Evolutionary conservation across 2,113 vertebrate genomes (phyloP).

Genomic region (Perca fluviatilis): DNA sequence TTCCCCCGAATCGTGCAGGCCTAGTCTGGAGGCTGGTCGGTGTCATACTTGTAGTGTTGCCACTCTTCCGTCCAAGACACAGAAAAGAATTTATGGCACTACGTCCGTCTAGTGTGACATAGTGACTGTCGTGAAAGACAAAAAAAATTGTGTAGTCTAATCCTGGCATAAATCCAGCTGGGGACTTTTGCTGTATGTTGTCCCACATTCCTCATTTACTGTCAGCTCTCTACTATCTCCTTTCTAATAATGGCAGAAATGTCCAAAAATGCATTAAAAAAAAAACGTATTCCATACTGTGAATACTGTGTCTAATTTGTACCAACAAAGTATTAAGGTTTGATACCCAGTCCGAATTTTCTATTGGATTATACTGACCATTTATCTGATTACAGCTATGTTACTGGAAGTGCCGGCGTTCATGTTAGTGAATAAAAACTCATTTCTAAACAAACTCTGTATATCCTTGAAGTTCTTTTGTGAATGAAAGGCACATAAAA

Average conservation of each 20-base stretch:
- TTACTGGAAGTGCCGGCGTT: background rate
- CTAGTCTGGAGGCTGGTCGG: too few species aligned
- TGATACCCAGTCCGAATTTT: background rate
- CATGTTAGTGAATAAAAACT: background rate
- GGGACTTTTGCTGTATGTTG: background rate
- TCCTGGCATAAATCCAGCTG: background rate
- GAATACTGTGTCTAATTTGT: background rate
- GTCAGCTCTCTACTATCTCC: background rate
- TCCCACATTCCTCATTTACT: background rate
- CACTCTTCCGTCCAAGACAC: too few species aligned
- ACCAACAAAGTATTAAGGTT: background rate
- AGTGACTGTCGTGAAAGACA: too few species aligned
- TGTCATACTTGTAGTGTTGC: too few species aligned
- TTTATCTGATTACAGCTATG: background rate
- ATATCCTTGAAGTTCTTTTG: background rate
- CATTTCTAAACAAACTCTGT: slow-evolving; percentile 30
- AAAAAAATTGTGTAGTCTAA: too few species aligned
- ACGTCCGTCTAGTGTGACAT: too few species aligned
- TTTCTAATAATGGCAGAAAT: slow-evolving; percentile 5
- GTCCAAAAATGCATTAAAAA: background rate
- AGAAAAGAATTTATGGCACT: too few species aligned
- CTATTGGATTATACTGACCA: background rate
- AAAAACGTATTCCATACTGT: background rate
- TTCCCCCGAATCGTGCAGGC: too few species aligned
- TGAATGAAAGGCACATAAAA: slow-evolving; percentile 21